Percentiles rank a stretch among this genome's conserved stretches.
These are phyloP conservation scores for Hipparchia semele DNA, from an alignment of 2,888 invertebrate genomes.

Conservation along the genomic window DNA sequence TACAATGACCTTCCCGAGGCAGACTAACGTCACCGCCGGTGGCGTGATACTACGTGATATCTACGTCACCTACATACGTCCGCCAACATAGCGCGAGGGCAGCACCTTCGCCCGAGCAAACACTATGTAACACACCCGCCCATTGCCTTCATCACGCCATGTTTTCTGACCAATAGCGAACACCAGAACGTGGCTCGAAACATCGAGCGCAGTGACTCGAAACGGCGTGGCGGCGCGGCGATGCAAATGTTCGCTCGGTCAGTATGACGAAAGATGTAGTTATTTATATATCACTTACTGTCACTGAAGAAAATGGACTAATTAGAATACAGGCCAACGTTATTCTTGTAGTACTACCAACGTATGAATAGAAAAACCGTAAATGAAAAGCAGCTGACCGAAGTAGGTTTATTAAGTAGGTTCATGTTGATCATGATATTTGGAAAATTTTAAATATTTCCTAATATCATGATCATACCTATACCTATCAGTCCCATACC, in stretches of 20 bases:
- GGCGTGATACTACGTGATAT: slow-evolving; percentile 50
- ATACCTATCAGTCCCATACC: too few relatives aligned
- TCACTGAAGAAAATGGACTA: slow-evolving; percentile 24
- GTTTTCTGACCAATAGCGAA: slow-evolving; percentile 63
- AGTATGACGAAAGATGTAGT: slow-evolving; percentile 32
- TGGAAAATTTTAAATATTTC: too few relatives aligned
- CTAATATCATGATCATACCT: too few relatives aligned
- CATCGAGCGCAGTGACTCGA: slow-evolving; percentile 33
- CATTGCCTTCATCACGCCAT: slow-evolving; percentile 68
- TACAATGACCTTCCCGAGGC: slow-evolving; percentile 47
- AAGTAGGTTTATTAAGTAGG: neutral
- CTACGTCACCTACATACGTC: slow-evolving; percentile 42
- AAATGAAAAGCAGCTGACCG: neutral
- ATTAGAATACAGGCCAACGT: slow-evolving; percentile 14
- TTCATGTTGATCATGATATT: too few relatives aligned
- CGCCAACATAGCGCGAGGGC: slow-evolving; percentile 55
- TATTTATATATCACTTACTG: slow-evolving; percentile 35
- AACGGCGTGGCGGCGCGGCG: slow-evolving; percentile 24
- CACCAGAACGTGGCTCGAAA: slow-evolving; percentile 59
- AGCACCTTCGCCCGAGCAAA: slow-evolving; percentile 56
- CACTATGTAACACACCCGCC: slow-evolving; percentile 45
- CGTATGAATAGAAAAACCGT: slow-evolving; percentile 2
- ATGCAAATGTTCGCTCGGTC: slow-evolving; percentile 25
- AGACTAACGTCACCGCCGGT: slow-evolving; percentile 49
- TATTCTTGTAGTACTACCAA: neutral